phyloP scores from a whole-genome alignment of 2,797 vertebrate species.

The Danionella dracula region DNA sequence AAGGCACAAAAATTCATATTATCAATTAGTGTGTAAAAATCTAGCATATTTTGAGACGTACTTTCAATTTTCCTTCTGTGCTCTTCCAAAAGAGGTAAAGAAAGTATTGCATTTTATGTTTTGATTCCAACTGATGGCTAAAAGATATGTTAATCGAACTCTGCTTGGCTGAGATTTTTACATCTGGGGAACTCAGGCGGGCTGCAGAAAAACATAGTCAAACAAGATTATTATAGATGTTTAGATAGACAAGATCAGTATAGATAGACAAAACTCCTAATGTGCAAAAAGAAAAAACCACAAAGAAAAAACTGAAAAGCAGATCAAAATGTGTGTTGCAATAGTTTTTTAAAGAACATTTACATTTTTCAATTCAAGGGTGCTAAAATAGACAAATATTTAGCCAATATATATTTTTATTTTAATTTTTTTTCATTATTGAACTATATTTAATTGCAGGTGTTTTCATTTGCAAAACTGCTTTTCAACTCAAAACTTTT shows the following conservation, averaged over 20 bases:
- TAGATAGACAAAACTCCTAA: too few species aligned
- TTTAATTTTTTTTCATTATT: too few species aligned
- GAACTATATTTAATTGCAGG: too few species aligned
- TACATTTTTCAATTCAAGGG: too few species aligned
- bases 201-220: conserved; percentile 26
- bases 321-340: too few species aligned
- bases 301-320: too few species aligned
- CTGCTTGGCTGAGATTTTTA: not conserved
- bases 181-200: conserved; percentile 38
- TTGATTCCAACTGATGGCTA: conserved; percentile 18
- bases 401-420: too few species aligned
- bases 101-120: conserved; percentile 5
- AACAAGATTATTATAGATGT: not conserved
- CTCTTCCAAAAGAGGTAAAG: conserved; percentile 28
- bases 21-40: not conserved
- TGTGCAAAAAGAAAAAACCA: too few species aligned
- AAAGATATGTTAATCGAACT: conserved; percentile 16
- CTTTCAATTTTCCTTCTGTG: not conserved
- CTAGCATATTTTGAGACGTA: not conserved
- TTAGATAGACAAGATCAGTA: not conserved
- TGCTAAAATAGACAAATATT: too few species aligned
- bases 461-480: too few species aligned
- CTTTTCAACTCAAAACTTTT: too few species aligned
- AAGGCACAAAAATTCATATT: not conserved
- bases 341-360: too few species aligned